phyloP scores from a whole-genome alignment of 2,113 vertebrate species.

The Stictonetta naevosa region DNA sequence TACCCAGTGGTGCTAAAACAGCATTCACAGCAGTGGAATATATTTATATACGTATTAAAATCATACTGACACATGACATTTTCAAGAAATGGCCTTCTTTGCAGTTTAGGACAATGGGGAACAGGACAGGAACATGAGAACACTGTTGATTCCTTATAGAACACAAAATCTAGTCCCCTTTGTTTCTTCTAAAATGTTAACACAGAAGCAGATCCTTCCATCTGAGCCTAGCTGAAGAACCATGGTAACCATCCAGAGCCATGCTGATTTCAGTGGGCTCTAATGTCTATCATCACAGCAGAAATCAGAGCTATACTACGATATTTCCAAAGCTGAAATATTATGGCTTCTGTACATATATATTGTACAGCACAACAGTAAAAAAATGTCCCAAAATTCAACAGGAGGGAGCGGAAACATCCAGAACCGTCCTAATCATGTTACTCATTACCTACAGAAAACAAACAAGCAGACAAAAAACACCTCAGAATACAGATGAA shows the following conservation, averaged over 20 bases:
- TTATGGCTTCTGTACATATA: neutral
- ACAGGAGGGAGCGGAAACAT: neutral
- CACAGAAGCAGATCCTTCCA: constrained; percentile 4
- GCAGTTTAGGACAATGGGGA: neutral
- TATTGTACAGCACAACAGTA: neutral
- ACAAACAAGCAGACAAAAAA: accelerated
- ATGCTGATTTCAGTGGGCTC: neutral
- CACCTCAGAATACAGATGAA: neutral
- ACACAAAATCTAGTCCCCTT: neutral
- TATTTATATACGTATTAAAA: neutral
- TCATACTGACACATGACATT: neutral
- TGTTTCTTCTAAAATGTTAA: constrained; percentile 19
- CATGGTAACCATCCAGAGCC: constrained; percentile 55
- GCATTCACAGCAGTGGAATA: neutral
- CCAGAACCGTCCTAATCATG: neutral
- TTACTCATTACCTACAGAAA: neutral
- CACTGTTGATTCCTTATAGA: neutral
- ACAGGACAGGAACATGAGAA: neutral
- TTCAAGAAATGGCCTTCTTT: neutral
- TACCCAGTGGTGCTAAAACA: neutral
- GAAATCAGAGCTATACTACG: neutral
- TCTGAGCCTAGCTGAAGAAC: constrained; percentile 9
- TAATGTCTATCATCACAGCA: neutral
- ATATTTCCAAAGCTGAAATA: neutral
- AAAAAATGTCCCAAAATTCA: neutral